Evolutionary conservation across 1,140 invertebrate species (phyloP), one percentile per base, ranked within the genome.

Genomic region (Diachasma alloeum): DNA sequence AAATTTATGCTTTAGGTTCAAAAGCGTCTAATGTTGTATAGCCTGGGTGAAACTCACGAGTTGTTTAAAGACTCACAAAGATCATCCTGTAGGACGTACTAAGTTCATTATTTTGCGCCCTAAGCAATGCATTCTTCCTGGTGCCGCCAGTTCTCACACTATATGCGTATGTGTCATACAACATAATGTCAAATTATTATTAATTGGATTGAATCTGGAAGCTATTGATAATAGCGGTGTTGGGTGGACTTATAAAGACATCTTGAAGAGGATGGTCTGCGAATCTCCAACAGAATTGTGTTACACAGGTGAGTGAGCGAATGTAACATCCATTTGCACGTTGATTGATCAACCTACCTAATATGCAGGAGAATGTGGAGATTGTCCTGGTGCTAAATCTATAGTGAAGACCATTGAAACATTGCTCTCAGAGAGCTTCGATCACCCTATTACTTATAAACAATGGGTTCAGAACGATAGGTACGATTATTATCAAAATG

Each of bases 141-240:
- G 74, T 36, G 36, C 63, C 37, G 15, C n/a, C 17, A 59, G 56
- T 36, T 72, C 42, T n/a, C 70, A 46, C 15, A 77, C 59, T 44
- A 17, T 77, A 59, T 77, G 75, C 22, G 75, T 77, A 13, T 69
- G 72, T 53, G 13, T 48, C 13, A 66, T 69, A 8, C 70, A 73
- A n/a, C 76, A 73, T 19, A 77, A 73, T 26, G 42, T 77, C 1
- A 73, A 77, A 68, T 63, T 77, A 46, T 59, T 59, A 31, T 56
- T 22, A 59, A 24, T 66, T 48, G 24, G 26, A 46, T 26, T 44
- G 13, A 44, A 42, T 19, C 26, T 36, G 11, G 44, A 70, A 22
- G 48, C 44, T 17, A 63, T 71, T 22, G 37, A 56, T 26, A 46
- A 10, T 15, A 56, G 11, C 26, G 73, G 72, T 74, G 17, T 19